These are phyloP conservation scores for Spodoptera picta DNA, from an alignment of 2,888 invertebrate genomes.

Conservation along the genomic window DNA sequence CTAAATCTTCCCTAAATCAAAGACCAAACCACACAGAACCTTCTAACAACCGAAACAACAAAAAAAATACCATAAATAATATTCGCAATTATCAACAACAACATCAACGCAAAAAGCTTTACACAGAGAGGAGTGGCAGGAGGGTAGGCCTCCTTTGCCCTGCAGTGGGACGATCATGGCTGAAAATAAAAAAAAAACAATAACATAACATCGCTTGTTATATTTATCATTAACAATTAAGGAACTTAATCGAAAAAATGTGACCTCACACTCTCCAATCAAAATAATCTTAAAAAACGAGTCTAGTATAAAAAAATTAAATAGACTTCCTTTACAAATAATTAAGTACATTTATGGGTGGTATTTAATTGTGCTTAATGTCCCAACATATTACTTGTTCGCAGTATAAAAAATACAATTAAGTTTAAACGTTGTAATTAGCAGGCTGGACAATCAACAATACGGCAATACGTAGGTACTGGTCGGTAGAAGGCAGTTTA, in stretches of 20 bases:
- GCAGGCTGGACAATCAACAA: conserved; percentile 19
- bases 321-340: conserved; percentile 36
- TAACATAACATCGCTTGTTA: no score
- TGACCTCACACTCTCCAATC: conserved; percentile 33
- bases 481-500: conserved; percentile 1
- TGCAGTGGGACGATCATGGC: no score
- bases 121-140: no score
- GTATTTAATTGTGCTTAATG: conserved; percentile 44
- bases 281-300: conserved; percentile 21
- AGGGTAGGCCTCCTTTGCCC: no score
- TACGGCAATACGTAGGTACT: conserved; percentile 28
- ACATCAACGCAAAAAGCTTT: no score
- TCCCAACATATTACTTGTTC: conserved; percentile 27
- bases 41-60: no score
- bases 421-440: conserved; percentile 44
- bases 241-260: conserved; percentile 1
- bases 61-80: no score
- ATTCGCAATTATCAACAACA: no score
- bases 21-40: no score
- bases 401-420: conserved; percentile 43
- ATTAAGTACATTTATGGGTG: conserved; percentile 38
- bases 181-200: no score
- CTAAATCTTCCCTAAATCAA: no score
- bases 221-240: neutral
- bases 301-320: conserved; percentile 14